phyloP scores from a whole-genome alignment of 2,797 vertebrate species.

The Podarcis lilfordi region DNA sequence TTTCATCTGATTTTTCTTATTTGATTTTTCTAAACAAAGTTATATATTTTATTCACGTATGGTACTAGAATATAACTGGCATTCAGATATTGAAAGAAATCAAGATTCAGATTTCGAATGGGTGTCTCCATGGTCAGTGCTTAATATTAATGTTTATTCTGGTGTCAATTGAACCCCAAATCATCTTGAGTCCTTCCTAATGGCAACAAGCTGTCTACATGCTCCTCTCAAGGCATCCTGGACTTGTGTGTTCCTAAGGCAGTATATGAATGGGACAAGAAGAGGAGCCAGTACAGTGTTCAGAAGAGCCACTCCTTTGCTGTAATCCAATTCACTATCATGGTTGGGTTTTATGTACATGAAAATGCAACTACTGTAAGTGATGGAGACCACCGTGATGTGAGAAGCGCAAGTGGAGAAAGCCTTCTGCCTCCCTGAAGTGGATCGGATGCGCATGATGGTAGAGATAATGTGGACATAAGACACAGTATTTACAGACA shows the following conservation, averaged over 20 bases:
- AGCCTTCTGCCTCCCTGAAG: neutral
- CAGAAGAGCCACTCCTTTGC: neutral
- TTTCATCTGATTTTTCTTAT: too few relatives aligned
- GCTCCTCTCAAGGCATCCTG: neutral
- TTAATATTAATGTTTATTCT: neutral
- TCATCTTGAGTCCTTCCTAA: neutral
- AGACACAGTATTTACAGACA: constrained; percentile 54
- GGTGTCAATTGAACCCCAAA: neutral
- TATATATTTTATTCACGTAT: too few relatives aligned
- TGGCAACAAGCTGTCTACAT: neutral
- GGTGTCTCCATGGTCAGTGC: too few relatives aligned
- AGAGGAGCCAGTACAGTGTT: constrained; percentile 45
- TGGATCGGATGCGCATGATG: constrained; percentile 59
- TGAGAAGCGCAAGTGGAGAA: constrained; percentile 23
- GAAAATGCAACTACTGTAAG: constrained; percentile 64
- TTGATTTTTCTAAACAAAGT: too few relatives aligned
- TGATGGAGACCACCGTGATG: constrained; percentile 9
- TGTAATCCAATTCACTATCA: constrained; percentile 18
- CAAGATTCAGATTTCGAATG: too few relatives aligned
- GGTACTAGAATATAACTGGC: too few relatives aligned
- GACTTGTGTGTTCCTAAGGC: constrained; percentile 13
- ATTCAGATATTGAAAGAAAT: neutral
- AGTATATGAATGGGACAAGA: constrained; percentile 16
- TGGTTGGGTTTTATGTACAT: constrained; percentile 64
- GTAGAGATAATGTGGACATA: constrained; percentile 52